Conservation (phyloP, 2,888 invertebrate species). For the Pteria penguin region DNA sequence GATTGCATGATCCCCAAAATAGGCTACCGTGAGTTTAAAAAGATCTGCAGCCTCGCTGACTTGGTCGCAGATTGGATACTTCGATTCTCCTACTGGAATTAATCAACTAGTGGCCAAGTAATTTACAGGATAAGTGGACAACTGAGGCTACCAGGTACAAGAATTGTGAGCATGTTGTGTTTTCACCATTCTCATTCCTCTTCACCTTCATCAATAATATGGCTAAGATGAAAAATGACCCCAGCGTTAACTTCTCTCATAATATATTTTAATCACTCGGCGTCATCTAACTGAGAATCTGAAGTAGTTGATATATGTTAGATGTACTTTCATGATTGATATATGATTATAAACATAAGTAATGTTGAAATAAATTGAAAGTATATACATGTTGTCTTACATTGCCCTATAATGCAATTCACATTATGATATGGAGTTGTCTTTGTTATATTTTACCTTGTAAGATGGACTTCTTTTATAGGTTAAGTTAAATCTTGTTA, state of each 20-base stretch:
- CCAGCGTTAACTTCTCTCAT: slow-evolving; percentile 21
- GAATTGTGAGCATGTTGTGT: slow-evolving; percentile 7
- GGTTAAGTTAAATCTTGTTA: no score
- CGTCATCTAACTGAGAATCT: no score
- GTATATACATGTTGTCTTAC: no score
- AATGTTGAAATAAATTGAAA: no score
- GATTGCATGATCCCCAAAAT: slow-evolving; percentile 13
- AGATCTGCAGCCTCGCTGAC: slow-evolving; percentile 1
- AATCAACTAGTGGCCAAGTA: slow-evolving; percentile 5
- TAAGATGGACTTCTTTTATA: no score
- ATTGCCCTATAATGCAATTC: no score
- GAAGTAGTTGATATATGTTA: no score
- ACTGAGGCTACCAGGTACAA: slow-evolving; percentile 11
- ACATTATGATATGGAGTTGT: no score
- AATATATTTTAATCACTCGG: no score
- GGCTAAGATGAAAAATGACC: slow-evolving; percentile 19
- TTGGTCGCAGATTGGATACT: slow-evolving; percentile 11
- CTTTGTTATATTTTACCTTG: no score
- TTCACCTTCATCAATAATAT: slow-evolving; percentile 15
- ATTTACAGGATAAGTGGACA: slow-evolving; percentile 10
- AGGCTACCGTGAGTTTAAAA: not conserved
- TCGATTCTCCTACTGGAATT: slow-evolving; percentile 18
- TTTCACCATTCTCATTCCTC: slow-evolving; percentile 17
- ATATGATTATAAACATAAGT: no score
- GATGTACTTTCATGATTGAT: no score